These are phyloP conservation scores for Choreutis nemorana DNA, from an alignment of 2,888 invertebrate species.

Conservation along the genomic window DNA sequence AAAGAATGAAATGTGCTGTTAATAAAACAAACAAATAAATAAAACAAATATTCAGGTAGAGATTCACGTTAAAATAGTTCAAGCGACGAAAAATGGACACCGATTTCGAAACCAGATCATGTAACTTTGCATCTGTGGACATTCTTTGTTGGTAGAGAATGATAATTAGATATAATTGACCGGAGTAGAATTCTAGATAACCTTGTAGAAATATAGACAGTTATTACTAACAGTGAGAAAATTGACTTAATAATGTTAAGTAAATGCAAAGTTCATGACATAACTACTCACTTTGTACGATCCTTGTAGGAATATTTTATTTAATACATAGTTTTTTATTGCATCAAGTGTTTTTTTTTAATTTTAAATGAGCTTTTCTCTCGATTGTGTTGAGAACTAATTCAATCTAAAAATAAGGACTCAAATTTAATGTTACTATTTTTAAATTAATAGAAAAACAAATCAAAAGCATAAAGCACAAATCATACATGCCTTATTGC, in stretches of 20 bases:
- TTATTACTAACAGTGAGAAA: slow-evolving; percentile 24
- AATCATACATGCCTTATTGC: too few relatives aligned
- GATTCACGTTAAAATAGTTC: too few relatives aligned
- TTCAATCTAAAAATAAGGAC: too few relatives aligned
- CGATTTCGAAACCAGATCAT: slow-evolving; percentile 4
- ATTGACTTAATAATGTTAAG: slow-evolving; percentile 19
- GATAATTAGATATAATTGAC: slow-evolving; percentile 29
- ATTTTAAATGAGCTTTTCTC: slow-evolving; percentile 5
- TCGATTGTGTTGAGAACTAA: slow-evolving; percentile 4
- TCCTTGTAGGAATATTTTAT: slow-evolving; percentile 22
- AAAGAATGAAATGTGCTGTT: too few relatives aligned
- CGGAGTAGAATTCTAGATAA: slow-evolving; percentile 24
- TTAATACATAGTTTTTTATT: slow-evolving; percentile 13
- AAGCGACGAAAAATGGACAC: slow-evolving; percentile 1
- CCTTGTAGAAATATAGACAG: slow-evolving; percentile 25
- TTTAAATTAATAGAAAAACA: too few relatives aligned
- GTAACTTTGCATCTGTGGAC: slow-evolving; percentile 12
- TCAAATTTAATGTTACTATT: too few relatives aligned
- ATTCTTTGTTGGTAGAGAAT: slow-evolving; percentile 23
- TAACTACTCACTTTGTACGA: slow-evolving; percentile 17
- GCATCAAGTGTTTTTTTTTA: slow-evolving; percentile 5
- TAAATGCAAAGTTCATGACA: slow-evolving; percentile 19
- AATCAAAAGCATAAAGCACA: too few relatives aligned
- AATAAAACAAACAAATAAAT: too few relatives aligned
- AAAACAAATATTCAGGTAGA: too few relatives aligned